These are phyloP conservation scores for Fratercula arctica DNA, from an alignment of 2,797 vertebrate species.

Conservation along the genomic window DNA sequence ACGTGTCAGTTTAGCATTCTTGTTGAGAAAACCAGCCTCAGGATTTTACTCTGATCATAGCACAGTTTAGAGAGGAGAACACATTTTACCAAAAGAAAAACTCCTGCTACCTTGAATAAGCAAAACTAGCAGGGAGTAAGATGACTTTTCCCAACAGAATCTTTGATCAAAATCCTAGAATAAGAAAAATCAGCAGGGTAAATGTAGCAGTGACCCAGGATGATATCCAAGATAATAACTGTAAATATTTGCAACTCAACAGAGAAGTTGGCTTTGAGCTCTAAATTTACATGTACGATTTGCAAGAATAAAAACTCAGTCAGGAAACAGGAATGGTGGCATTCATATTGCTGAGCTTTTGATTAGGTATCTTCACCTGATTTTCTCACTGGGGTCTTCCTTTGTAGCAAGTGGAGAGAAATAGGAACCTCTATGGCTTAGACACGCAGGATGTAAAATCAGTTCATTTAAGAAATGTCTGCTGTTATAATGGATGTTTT, in stretches of 20 bases:
- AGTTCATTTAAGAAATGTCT: not conserved
- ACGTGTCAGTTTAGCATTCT: fast-evolving
- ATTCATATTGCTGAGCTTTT: not conserved
- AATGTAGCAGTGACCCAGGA: not conserved
- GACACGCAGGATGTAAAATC: not conserved
- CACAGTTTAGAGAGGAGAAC: not conserved
- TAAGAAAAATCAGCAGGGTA: not conserved
- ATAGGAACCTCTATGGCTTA: not conserved
- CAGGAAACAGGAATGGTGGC: not conserved
- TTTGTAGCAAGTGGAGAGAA: not conserved
- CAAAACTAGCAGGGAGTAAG: not conserved
- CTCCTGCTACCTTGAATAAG: not conserved
- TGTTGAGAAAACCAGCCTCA: not conserved
- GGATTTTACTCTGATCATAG: not conserved
- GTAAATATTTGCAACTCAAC: not conserved
- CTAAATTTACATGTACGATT: not conserved
- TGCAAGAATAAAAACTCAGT: not conserved
- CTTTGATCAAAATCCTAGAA: not conserved
- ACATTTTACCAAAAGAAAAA: not conserved
- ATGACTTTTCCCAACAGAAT: not conserved
- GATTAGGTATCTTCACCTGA: not conserved
- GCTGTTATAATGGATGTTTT: not conserved
- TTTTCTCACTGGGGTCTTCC: not conserved
- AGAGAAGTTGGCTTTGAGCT: not conserved
- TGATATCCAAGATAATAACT: not conserved